Conservation (phyloP, 2,888 invertebrate genomes). For the Drosophila suboccidentalis region DNA sequence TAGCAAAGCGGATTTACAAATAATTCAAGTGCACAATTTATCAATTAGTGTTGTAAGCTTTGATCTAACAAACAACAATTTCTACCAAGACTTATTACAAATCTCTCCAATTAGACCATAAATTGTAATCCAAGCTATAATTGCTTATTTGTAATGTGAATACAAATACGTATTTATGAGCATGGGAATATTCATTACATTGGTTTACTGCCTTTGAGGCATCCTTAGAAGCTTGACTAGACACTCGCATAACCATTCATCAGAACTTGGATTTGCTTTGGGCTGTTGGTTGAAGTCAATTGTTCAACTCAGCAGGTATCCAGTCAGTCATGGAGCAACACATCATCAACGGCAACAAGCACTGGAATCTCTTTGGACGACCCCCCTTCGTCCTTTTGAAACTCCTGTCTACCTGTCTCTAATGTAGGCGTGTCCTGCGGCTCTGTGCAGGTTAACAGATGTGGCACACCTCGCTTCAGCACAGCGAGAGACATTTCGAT, state of each 20-base stretch:
- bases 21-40: not conserved
- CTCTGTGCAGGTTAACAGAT: constrained; percentile 3
- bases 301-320: constrained; percentile 24
- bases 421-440: constrained; percentile 26
- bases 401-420: constrained; percentile 1
- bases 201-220: not conserved
- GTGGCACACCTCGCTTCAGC: constrained; percentile 1
- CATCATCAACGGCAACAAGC: constrained; percentile 27
- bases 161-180: constrained; percentile 17
- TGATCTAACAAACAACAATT: not conserved
- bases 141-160: constrained; percentile 18
- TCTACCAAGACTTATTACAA: not conserved
- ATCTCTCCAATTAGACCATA: not conserved
- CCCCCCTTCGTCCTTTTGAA: not conserved
- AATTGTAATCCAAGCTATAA: constrained; percentile 13
- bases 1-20: not conserved
- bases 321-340: constrained; percentile 39
- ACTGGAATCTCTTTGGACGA: not conserved
- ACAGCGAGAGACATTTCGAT: not conserved
- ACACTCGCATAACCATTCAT: constrained; percentile 3
- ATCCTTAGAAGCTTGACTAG: constrained; percentile 3
- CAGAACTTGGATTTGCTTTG: not conserved
- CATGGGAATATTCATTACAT: not conserved
- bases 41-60: constrained; percentile 1
- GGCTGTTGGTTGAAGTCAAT: constrained; percentile 31